These are phyloP conservation scores for Pongo pygmaeus DNA, from an alignment of 2,113 vertebrate genomes.

Conservation along the genomic window DNA sequence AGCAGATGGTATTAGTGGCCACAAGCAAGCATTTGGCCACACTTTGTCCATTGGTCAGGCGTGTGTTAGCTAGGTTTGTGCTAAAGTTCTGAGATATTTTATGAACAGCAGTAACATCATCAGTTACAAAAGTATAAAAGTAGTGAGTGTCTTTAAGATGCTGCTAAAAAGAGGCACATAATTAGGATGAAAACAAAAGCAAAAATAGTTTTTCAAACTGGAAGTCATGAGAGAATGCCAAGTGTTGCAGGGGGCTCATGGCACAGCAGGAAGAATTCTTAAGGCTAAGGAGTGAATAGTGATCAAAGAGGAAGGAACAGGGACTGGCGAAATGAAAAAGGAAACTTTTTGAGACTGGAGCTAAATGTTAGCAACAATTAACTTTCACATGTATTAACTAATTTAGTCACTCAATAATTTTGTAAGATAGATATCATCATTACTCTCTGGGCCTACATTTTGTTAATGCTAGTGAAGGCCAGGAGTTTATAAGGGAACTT, in stretches of 20 bases:
- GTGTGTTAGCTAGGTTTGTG: not conserved
- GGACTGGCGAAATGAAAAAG: not conserved
- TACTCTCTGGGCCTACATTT: not conserved
- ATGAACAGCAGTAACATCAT: not conserved
- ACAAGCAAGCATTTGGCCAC: not conserved
- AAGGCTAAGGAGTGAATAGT: not conserved
- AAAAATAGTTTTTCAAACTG: not conserved
- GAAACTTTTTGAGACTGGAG: not conserved
- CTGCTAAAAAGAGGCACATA: not conserved
- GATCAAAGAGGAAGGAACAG: not conserved
- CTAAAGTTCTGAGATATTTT: not conserved
- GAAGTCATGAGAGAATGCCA: not conserved
- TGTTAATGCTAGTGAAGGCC: not conserved
- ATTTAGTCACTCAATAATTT: no score
- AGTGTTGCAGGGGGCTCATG: not conserved
- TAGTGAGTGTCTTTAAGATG: not conserved
- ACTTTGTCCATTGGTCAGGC: not conserved
- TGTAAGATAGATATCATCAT: no score
- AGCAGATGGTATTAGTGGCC: not conserved
- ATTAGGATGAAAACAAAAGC: not conserved
- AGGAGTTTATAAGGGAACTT: not conserved
- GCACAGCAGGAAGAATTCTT: not conserved
- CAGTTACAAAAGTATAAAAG: not conserved
- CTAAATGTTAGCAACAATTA: not conserved
- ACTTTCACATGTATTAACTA: not conserved